phyloP scores from a whole-genome alignment of 2,888 invertebrate species.

The Nomada fucata region DNA sequence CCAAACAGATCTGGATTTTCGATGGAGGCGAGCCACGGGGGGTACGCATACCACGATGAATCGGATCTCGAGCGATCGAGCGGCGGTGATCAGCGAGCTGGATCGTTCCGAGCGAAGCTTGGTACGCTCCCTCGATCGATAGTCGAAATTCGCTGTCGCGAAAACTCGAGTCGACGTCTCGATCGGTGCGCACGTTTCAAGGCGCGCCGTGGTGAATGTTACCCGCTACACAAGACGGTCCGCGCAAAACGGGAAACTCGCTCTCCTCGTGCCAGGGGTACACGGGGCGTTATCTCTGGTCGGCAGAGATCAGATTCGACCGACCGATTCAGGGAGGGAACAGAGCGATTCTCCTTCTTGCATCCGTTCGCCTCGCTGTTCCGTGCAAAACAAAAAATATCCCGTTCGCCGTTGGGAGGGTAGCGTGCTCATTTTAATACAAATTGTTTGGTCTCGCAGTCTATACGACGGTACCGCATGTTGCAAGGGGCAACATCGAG shows the following conservation, averaged over 20 bases:
- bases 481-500: constrained; percentile 71
- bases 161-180: constrained; percentile 29
- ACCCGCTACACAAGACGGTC: neutral
- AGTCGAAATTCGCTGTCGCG: constrained; percentile 6
- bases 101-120: neutral
- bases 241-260: no score
- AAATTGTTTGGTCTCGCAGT: constrained; percentile 78
- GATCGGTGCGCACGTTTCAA: constrained; percentile 50
- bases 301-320: no score
- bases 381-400: constrained; percentile 17
- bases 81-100: constrained; percentile 36
- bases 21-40: constrained; percentile 67
- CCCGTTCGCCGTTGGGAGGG: constrained; percentile 43
- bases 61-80: constrained; percentile 68
- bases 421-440: constrained; percentile 81
- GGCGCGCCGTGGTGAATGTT: neutral
- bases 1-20: constrained; percentile 70
- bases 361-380: constrained; percentile 4
- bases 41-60: constrained; percentile 55
- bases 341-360: neutral
- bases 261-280: no score
- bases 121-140: neutral
- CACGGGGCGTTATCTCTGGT: no score
- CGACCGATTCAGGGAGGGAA: neutral
- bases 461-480: constrained; percentile 76